Conservation (phyloP, 2,113 vertebrate species). For the Mungos mungo region DNA sequence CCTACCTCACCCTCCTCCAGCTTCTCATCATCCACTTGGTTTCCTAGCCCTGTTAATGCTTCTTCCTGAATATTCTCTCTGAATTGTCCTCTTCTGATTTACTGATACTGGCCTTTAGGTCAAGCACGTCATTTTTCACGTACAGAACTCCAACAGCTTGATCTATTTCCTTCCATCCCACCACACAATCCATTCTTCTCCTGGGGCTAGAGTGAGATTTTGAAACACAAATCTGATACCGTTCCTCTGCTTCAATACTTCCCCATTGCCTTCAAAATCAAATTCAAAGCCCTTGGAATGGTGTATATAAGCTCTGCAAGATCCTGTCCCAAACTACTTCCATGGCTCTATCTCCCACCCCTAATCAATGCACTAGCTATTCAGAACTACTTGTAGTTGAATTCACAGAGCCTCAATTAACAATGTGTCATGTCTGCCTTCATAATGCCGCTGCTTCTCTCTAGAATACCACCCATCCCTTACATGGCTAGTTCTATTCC, state of each 20-base stretch:
- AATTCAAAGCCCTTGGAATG: not conserved
- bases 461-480: not conserved
- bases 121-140: not conserved
- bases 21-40: not conserved
- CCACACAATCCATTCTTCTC: not conserved
- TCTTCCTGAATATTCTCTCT: not conserved
- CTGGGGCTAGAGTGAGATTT: constrained; percentile 7
- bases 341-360: not conserved
- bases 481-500: not conserved
- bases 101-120: not conserved
- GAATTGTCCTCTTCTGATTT: not conserved
- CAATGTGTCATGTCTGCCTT: not conserved
- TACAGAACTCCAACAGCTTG: not conserved
- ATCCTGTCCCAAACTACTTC: not conserved
- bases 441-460: not conserved
- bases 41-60: not conserved
- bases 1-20: not conserved
- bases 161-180: not conserved
- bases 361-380: not conserved
- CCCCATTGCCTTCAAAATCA: not conserved
- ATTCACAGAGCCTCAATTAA: not conserved
- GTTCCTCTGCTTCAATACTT: not conserved
- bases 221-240: constrained; percentile 28
- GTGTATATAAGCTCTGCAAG: not conserved
- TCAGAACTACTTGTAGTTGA: not conserved